A percentile compares a stretch with the other conserved stretches of the same genome.
Evolutionary conservation across 2,113 vertebrate species (phyloP).

Genomic region (Copsychus sechellarum): DNA sequence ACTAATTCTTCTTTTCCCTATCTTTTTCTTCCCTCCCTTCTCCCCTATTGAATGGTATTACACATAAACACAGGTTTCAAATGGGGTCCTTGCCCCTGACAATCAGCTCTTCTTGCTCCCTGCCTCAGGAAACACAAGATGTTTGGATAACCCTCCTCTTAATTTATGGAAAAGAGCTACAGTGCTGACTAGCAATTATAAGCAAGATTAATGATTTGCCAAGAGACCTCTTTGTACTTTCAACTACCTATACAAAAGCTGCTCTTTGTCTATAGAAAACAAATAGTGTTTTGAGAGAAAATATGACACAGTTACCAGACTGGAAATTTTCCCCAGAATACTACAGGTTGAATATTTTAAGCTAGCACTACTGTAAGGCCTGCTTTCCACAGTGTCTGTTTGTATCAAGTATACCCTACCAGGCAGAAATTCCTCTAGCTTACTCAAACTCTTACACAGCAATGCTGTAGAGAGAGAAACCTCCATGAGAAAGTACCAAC

Average conservation of each 20-base stretch:
- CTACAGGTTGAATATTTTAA: not conserved
- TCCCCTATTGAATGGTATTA: not conserved
- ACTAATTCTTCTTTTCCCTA: not conserved
- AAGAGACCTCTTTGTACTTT: slow-evolving; percentile 11
- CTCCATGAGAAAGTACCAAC: not conserved
- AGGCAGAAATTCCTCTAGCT: not conserved
- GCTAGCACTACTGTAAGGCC: not conserved
- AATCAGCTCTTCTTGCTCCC: not conserved
- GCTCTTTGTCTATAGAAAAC: slow-evolving; percentile 35
- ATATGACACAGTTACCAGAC: not conserved
- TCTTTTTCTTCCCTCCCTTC: not conserved
- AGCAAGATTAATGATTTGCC: slow-evolving; percentile 50
- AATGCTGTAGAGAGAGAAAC: not conserved
- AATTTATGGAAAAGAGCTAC: slow-evolving; percentile 21
- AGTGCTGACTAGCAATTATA: slow-evolving; percentile 19
- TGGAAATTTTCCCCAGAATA: slow-evolving; percentile 1
- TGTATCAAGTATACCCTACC: not conserved
- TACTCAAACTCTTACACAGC: not conserved
- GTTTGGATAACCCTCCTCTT: not conserved
- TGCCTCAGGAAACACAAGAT: not conserved
- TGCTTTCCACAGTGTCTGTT: not conserved
- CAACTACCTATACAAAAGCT: slow-evolving; percentile 24
- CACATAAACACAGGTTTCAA: not conserved
- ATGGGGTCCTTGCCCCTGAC: not conserved
- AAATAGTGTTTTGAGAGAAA: slow-evolving; percentile 40